Conservation (phyloP, 2,888 invertebrate species). For the Agonopterix subpropinquella region DNA sequence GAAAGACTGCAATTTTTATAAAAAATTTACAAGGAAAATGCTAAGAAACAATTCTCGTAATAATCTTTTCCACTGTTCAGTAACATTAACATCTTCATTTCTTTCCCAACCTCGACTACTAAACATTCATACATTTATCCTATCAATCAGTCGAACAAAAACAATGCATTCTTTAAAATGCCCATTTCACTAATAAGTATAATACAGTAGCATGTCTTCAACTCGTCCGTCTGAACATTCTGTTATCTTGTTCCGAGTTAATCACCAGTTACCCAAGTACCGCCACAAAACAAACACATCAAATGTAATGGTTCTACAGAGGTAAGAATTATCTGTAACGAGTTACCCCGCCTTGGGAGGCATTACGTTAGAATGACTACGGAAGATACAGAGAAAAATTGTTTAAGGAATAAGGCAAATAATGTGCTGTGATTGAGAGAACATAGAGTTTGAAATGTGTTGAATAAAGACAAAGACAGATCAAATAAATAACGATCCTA, state of each 20-base stretch:
- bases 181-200: slow-evolving; percentile 13
- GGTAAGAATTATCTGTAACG: slow-evolving; percentile 28
- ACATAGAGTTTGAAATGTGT: too few species aligned
- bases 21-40: too few species aligned
- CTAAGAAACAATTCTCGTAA: too few species aligned
- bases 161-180: neutral
- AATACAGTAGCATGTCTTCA: slow-evolving; percentile 23
- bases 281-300: slow-evolving; percentile 49
- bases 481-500: too few species aligned
- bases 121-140: too few species aligned
- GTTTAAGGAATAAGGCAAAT: too few species aligned
- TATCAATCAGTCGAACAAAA: neutral
- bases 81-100: too few species aligned
- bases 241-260: slow-evolving; percentile 35
- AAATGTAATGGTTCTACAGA: slow-evolving; percentile 40
- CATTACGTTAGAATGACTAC: neutral
- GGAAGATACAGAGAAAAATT: neutral
- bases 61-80: neutral
- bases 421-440: too few species aligned
- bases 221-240: slow-evolving; percentile 16
- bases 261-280: slow-evolving; percentile 47
- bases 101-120: too few species aligned
- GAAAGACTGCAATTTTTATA: too few species aligned
- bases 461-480: too few species aligned
- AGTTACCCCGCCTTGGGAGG: slow-evolving; percentile 17